A percentile compares a stretch with the other conserved stretches of the same genome.
Evolutionary conservation across 2,113 vertebrate genomes (phyloP).

Genomic region (Haemorhous mexicanus): DNA sequence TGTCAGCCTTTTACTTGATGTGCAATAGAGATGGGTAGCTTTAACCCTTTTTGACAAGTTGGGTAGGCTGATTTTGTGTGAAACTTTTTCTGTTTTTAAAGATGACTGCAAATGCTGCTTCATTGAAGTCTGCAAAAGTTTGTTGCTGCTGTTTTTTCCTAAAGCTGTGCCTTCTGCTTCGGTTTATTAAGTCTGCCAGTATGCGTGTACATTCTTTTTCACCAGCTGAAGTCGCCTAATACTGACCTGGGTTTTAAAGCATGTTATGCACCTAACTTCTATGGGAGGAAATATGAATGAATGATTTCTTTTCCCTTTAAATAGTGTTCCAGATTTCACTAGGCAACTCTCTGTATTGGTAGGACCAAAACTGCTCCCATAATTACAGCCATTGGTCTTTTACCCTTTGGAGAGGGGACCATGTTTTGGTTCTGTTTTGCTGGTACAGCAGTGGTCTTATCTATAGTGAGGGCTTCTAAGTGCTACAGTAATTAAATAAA

Average conservation of each 20-base stretch:
- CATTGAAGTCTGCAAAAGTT: background rate
- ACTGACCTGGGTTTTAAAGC: background rate
- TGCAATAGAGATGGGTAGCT: background rate
- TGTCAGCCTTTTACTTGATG: background rate
- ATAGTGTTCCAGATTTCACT: background rate
- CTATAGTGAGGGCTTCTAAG: background rate
- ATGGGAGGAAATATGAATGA: background rate
- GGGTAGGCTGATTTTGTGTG: background rate
- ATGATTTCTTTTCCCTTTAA: background rate
- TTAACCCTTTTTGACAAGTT: background rate
- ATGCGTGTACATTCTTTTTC: background rate
- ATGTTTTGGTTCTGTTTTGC: background rate
- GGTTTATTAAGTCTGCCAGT: background rate
- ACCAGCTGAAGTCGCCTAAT: background rate
- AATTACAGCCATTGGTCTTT: background rate
- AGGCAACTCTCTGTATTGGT: background rate
- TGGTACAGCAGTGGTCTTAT: background rate
- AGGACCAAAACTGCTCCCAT: background rate
- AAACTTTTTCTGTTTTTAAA: background rate
- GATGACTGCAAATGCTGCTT: background rate
- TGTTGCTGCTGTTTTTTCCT: background rate
- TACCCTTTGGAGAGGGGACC: background rate
- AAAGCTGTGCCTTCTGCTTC: background rate
- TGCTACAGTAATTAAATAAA: background rate
- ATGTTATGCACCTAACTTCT: background rate